Base-by-base conservation (phyloP, 2,888 invertebrate species). In the Caradrina kadenii region DNA sequence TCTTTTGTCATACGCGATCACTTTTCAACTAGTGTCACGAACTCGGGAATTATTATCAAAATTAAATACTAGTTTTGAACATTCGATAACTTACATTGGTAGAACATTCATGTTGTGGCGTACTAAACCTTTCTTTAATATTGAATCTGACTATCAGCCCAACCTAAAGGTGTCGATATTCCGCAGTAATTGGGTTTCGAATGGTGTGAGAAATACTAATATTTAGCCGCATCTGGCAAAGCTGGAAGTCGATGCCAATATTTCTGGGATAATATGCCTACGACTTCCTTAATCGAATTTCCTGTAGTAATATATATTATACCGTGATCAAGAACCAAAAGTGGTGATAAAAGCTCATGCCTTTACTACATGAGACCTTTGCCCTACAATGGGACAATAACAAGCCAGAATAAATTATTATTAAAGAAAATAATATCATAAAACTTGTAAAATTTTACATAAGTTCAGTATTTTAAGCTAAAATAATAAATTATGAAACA, bases 181-280 rank as follows among this genome's bases (percentile, higher is more conserved):
- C 39, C 49, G 31, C 54, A 49, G 58, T 76, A 76, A 72, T 76
- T 72, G 39, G 53, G 58, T 76, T 54, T 67, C 48, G 48, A 39
- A 75, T 58, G 53, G 26, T 66, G 26, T 21, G 26, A 26, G 26
- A 53, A 75, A 67, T 67, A 67, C 26, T 54, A 22, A 42, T 59
- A 67, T 68, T 67, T 42, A 22, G 55, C 49, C 49, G 1, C 53
- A 59, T 68, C 31, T 50, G 22, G 48, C 48, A 1, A 2, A 26
- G 22, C 11, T 54, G 7, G 31, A 35, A 22, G 17, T 31, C 11
- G 35, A 42, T 54, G 10, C 17, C 21, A 22, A 68, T 68, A 19
- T 19, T 22, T 0, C 31, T 35, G 17, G 19, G 21, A 35, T 59
- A 39, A 50, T 49, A 49, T 58, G 42, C 49, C 48, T 17, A 35